phyloP scores from a whole-genome alignment of 2,888 invertebrate genomes.

The Chymomyza procnemis region DNA sequence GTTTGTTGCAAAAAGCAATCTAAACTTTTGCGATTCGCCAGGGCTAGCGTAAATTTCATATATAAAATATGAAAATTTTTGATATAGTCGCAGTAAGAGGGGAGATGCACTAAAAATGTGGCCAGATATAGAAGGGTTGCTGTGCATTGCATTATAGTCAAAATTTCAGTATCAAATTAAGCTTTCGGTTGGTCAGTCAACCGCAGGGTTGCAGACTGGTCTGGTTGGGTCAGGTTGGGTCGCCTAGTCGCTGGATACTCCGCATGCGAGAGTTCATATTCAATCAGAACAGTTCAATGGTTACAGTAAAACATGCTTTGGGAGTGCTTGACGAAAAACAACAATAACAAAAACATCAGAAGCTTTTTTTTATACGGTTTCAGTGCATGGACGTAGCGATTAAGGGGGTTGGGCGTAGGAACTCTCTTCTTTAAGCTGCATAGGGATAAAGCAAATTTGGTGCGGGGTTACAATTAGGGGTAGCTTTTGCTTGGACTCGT shows the following conservation, averaged over 20 bases:
- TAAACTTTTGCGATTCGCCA: constrained; percentile 42
- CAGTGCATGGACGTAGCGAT: background rate
- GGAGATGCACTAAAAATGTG: background rate
- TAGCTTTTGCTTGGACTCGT: too few species aligned
- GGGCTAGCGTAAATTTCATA: background rate
- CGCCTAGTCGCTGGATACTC: constrained; percentile 23
- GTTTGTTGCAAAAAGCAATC: constrained; percentile 48
- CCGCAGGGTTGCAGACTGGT: background rate
- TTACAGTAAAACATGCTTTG: constrained; percentile 1
- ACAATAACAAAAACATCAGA: background rate
- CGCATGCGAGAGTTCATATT: constrained; percentile 26
- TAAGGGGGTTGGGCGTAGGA: background rate
- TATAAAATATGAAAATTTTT: background rate
- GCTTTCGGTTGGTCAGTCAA: background rate
- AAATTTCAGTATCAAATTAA: background rate
- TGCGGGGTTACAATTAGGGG: too few species aligned
- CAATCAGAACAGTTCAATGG: constrained; percentile 51
- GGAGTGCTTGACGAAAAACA: background rate
- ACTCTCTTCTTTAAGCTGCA: background rate
- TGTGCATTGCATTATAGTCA: background rate
- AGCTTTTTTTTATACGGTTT: too few species aligned
- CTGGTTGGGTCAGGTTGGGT: too few species aligned
- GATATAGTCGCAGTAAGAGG: background rate
- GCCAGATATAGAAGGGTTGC: background rate
- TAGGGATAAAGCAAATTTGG: too few species aligned